phyloP scores from a whole-genome alignment of 2,888 invertebrate genomes.

The Danaus chrysippus region DNA sequence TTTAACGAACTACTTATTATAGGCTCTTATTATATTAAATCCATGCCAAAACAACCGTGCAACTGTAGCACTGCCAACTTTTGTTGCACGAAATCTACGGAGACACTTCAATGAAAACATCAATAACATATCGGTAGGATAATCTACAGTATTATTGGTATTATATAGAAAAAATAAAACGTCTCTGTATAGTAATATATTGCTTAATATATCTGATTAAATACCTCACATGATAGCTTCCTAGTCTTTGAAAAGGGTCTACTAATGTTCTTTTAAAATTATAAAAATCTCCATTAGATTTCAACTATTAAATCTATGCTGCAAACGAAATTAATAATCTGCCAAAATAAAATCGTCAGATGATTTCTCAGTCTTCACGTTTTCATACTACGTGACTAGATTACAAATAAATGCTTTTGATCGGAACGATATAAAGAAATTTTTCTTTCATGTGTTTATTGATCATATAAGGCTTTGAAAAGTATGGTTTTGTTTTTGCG shows the following conservation, averaged over 20 bases:
- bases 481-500: not conserved
- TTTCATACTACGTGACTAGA: slow-evolving; percentile 4
- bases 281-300: too few relatives aligned
- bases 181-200: too few relatives aligned
- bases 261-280: too few relatives aligned
- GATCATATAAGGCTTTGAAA: not conserved
- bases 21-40: not conserved
- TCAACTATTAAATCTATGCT: not conserved
- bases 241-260: too few relatives aligned
- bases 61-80: not conserved
- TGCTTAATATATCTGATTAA: too few relatives aligned
- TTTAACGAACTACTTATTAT: slow-evolving; percentile 3
- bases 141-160: not conserved
- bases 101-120: not conserved
- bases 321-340: not conserved
- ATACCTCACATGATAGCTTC: too few relatives aligned
- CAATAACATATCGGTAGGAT: not conserved
- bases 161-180: too few relatives aligned
- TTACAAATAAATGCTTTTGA: not conserved
- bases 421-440: not conserved
- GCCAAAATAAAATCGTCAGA: not conserved
- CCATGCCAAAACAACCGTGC: not conserved
- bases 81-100: not conserved
- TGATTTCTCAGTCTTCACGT: not conserved
- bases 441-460: not conserved